A percentile compares a stretch with the other conserved stretches of the same genome.
These are phyloP conservation scores for Wiebesia pumilae DNA, from an alignment of 1,140 invertebrate genomes.

Conservation along the genomic window DNA sequence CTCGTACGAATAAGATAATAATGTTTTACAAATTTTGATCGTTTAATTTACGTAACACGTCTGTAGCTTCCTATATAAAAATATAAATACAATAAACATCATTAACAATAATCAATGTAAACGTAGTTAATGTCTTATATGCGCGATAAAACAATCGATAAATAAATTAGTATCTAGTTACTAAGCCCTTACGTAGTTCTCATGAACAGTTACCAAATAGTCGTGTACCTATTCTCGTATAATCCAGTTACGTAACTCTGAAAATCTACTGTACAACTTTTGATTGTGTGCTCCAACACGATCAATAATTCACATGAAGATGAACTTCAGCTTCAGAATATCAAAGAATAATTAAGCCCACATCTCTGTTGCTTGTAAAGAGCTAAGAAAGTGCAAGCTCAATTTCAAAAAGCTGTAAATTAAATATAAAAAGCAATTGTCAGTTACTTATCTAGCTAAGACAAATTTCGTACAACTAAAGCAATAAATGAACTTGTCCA, in stretches of 20 bases:
- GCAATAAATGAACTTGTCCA: too few species aligned
- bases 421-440: not conserved
- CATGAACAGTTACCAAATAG: not conserved
- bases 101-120: not conserved
- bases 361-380: too few species aligned
- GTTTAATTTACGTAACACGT: not conserved
- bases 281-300: not conserved
- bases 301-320: not conserved
- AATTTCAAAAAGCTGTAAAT: not conserved
- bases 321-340: not conserved
- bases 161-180: not conserved
- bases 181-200: not conserved
- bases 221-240: not conserved
- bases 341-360: not conserved
- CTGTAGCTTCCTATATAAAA: not conserved
- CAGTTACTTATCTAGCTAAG: not conserved
- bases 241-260: not conserved
- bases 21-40: not conserved
- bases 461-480: not conserved
- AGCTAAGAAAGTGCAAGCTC: too few species aligned
- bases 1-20: too few species aligned
- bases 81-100: not conserved
- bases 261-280: not conserved
- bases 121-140: not conserved
- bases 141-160: not conserved